phyloP scores from a whole-genome alignment of 2,797 vertebrate genomes.

The Pangasius djambal region DNA sequence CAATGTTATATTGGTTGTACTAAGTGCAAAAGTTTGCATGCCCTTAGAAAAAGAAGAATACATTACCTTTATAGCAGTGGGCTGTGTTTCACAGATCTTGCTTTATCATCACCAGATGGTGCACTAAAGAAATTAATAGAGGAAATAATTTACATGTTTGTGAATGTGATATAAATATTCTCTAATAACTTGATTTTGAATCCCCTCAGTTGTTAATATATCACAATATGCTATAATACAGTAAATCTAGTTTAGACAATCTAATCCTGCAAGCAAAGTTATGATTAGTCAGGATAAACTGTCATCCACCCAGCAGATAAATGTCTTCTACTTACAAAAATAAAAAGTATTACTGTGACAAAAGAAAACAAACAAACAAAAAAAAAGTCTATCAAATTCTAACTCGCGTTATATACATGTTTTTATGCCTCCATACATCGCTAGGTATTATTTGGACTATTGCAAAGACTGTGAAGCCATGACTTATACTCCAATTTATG shows the following conservation, averaged over 20 bases:
- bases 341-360: not conserved
- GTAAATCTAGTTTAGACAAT: not conserved
- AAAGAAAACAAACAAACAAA: not conserved
- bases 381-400: not conserved
- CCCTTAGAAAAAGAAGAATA: not conserved
- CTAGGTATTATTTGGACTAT: not conserved
- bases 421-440: not conserved
- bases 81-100: not conserved
- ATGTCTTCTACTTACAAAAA: not conserved
- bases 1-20: not conserved
- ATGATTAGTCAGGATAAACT: not conserved
- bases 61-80: not conserved
- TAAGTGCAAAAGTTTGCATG: not conserved
- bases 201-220: not conserved
- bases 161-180: too few relatives aligned
- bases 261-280: not conserved
- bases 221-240: not conserved
- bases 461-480: not conserved
- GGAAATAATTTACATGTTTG: not conserved
- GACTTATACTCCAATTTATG: not conserved
- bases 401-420: not conserved
- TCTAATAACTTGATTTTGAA: not conserved
- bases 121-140: not conserved
- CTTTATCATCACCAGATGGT: not conserved
- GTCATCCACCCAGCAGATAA: not conserved